Evolutionary conservation across 2,797 vertebrate species (phyloP), one percentile per base, ranked within the genome.

Genomic region (Epinephelus awoara): DNA sequence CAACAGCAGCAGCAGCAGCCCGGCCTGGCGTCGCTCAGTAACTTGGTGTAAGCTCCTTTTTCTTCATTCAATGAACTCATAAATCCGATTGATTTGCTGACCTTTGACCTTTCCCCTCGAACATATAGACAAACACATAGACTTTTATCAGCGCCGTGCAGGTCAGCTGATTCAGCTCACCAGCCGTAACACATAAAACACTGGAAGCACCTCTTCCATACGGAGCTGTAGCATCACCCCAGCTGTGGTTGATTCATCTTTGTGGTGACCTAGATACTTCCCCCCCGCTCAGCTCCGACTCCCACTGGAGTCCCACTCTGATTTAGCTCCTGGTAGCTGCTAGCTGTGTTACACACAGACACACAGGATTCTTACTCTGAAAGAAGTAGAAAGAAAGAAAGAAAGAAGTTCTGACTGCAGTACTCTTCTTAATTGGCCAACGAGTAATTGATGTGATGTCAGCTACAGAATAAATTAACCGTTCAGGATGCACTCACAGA

Each of bases 1-100:
- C 97, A 96, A 47, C 93, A 94, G 12, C 93, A 93, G 77, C 96
- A 96, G 0, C 95, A 95, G 0, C 96, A 95, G 0, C 92, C 98
- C 89, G 96, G 96, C 90, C 95, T 97, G 2, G 97, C 97, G 46
- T 98, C 97, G 3, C 95, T 99, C 93, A 96, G 97, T 88, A 99
- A 96, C 93, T 90, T 99, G 88, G 95, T 98, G 98, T 99, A 94
- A 97, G 98, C 42, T 44, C 54, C 19, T 21, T 75, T 72, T 66
- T 62, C 21, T 34, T 13, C 5, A 54, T 34, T 7, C 27, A 29
- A 52, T 27, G 4, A 23, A 72, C 21, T 69, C 49, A 1, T 40
- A 52, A 27, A 42, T 34, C 0, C 72, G 42, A 72, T 55, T 0
- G 11, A 79, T 67, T 38, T 71, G 38, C 12, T 47, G 58, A 80